A percentile compares a stretch with the other conserved stretches of the same genome.
These are phyloP conservation scores for Hanleya hanleyi DNA, from an alignment of 2,888 invertebrate genomes.

Conservation along the genomic window DNA sequence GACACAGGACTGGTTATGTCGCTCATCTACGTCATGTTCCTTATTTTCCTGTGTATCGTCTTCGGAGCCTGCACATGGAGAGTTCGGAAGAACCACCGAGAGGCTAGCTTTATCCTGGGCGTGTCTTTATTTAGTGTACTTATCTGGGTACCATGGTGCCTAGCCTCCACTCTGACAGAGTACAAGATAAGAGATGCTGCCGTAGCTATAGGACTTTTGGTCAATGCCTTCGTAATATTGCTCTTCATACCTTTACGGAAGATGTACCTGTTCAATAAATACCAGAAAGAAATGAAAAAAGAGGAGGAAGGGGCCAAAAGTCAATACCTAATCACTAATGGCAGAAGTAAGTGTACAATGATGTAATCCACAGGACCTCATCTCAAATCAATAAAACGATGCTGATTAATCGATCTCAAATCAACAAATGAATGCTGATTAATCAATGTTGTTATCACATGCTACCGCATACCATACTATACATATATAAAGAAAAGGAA, in stretches of 20 bases:
- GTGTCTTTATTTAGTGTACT: slow-evolving; percentile 67
- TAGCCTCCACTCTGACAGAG: slow-evolving; percentile 66
- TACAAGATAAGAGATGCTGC: slow-evolving; percentile 69
- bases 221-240: slow-evolving; percentile 72
- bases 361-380: no score
- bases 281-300: slow-evolving; percentile 54
- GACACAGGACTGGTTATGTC: slow-evolving; percentile 73
- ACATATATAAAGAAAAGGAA: no score
- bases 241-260: slow-evolving; percentile 72
- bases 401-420: no score
- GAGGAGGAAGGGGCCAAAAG: slow-evolving; percentile 26
- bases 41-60: slow-evolving; percentile 71
- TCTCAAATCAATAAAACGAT: no score
- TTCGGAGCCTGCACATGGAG: slow-evolving; percentile 71
- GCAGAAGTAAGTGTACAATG: background rate
- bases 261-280: slow-evolving; percentile 65
- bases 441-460: no score
- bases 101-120: slow-evolving; percentile 73
- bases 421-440: no score
- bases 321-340: background rate
- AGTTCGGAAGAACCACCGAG: slow-evolving; percentile 70
- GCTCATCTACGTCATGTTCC: slow-evolving; percentile 72
- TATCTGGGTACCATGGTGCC: slow-evolving; percentile 73
- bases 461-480: no score
- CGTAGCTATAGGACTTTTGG: slow-evolving; percentile 71